Evolutionary conservation across 2,113 vertebrate species (phyloP), one percentile per base, ranked within the genome.

Genomic region (Odocoileus virginianus): DNA sequence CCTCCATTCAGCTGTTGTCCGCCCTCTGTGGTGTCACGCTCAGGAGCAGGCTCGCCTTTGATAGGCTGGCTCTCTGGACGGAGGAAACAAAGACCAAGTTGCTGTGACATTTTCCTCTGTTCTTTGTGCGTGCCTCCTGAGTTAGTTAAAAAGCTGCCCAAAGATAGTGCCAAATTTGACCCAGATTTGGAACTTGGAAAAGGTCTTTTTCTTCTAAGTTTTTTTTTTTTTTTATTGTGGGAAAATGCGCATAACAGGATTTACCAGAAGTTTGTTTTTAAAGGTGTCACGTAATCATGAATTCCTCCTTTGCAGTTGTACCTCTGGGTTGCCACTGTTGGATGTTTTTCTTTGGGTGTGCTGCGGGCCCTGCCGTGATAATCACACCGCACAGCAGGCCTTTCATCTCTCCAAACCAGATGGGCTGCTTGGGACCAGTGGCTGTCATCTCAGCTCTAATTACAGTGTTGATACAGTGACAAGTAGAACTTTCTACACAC

Each of bases 391-490:
- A 85, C 93, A 98, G 98, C 97, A 90, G 95, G 71, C 19, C 94
- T 55, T 98, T 95, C 97, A 97, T 97, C 67, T 96, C 94, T 91
- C 91, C 57, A 40, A 97, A 54, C 95, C 98, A 98, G 97, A 98
- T 94, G 98, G 98, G 54, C 97, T 96, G 5, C 98, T 96, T 97
- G n/a, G 89, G 97, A 98, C 98, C 94, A 87, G 95, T 92, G 97
- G 87, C 98, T 97, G 97, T 97, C 97, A 94, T 96, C 97, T 97
- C 92, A 95, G 94, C 96, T 87, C 60, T 98, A 98, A 98, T 98
- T 98, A 98, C 94, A 98, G 97, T 96, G 97, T 98, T 98, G 98
- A 97, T 93, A 54, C 40, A 54, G 93, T 98, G 98, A 98, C 98
- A 97, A 95, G 92, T 76, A 94, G 71, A 85, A 98, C 97, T 98